Base-by-base conservation (phyloP, 2,797 vertebrate genomes). In the Coendou prehensilis region DNA sequence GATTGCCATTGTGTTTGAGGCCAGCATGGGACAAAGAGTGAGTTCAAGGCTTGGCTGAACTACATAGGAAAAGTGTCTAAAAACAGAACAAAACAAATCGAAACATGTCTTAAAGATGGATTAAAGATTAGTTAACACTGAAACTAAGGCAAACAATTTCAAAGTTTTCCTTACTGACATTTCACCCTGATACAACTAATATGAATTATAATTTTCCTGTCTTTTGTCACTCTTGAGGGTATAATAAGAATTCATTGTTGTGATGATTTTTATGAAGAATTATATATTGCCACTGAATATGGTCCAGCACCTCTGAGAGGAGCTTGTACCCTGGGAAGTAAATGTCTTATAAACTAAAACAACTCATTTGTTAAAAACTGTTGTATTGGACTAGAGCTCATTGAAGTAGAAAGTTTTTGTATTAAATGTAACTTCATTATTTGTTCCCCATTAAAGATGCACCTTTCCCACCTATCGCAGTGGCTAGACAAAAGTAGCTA, bases 201-300 rank as follows among this genome's bases (percentile, higher is more conserved):
- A 22, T 69, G 22, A 54, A 67, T n/a, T 79, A 75, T 37, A 14
- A 4, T 63, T 75, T 75, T 54, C 6, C 79, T 86, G 85, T 63
- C 18, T 56, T 26, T 64, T 84, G 33, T 10, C 33, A 2, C 23
- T 18, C 11, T 86, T 79, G 8, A 63, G 13, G 56, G 4, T 37
- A 47, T 86, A 76, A 76, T 45, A 41, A 45, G 37, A 94, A 89
- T 41, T 13, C 6, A 37, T 59, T 23, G 1, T 56, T 75, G 17
- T 61, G 8, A 23, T 69, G 1, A 78, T 30, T 87, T 97, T 94
- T 76, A 57, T 83, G 10, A 92, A 89, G 2, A 84, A 88, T 67
- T 91, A 22, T 67, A 37, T 33, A 71, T 10, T 45, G 1, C 50
- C 9, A n/a, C 45, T 69, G 20, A 7, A 71, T 64, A 26, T 47